Conservation (phyloP, 2,797 vertebrate species). For the Pteronotus mesoamericanus region DNA sequence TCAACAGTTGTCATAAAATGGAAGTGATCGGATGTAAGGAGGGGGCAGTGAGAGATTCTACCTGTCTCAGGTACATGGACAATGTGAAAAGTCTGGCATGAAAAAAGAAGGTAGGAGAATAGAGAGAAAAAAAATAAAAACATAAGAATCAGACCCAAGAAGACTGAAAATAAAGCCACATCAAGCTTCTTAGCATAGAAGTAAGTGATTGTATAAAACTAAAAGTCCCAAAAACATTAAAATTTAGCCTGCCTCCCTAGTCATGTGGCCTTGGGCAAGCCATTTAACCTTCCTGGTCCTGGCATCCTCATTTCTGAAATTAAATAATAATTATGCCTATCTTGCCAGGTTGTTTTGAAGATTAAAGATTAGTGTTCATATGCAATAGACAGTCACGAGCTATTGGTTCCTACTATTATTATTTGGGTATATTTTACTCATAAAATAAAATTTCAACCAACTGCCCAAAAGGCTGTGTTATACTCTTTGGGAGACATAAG, state of each 20-base stretch:
- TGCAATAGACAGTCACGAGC: background rate
- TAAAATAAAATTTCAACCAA: background rate
- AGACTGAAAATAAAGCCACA: background rate
- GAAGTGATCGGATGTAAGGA: background rate
- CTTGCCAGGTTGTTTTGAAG: background rate
- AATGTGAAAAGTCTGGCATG: background rate
- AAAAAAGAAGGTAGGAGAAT: background rate
- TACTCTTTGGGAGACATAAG: background rate
- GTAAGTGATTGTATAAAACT: background rate
- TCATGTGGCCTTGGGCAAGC: background rate
- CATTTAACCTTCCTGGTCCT: background rate
- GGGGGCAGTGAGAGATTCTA: background rate
- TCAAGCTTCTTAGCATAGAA: background rate
- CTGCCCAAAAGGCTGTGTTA: background rate
- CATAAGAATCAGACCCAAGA: background rate
- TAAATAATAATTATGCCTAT: background rate
- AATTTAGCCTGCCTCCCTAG: background rate
- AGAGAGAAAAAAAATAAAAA: background rate
- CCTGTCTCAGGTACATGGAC: background rate
- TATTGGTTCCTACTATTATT: background rate
- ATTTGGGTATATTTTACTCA: background rate
- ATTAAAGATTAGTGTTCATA: background rate
- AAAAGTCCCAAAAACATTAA: background rate
- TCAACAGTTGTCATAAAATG: background rate
- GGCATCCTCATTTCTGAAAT: background rate